These are phyloP conservation scores for Dreissena rostriformis DNA, from an alignment of 1,140 invertebrate species.

Conservation along the genomic window DNA sequence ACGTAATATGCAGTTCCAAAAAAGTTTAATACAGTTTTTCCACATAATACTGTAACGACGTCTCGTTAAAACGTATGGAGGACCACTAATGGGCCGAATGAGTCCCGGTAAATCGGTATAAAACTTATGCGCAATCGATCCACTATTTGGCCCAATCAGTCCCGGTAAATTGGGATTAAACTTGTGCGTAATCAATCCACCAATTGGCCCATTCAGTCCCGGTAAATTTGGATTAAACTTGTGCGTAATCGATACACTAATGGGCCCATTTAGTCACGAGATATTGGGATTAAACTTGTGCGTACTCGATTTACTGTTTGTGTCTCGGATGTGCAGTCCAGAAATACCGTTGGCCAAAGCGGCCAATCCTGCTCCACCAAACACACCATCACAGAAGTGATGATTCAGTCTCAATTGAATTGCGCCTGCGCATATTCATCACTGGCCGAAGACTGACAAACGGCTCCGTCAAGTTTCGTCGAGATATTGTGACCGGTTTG, in stretches of 20 bases:
- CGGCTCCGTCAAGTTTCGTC: constrained; percentile 53
- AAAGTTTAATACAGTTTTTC: neutral
- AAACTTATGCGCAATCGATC: constrained; percentile 18
- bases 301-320: constrained; percentile 8
- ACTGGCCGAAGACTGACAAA: constrained; percentile 48
- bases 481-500: constrained; percentile 55
- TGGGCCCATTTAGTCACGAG: neutral
- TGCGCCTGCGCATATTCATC: constrained; percentile 51
- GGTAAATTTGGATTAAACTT: constrained; percentile 49
- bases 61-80: constrained; percentile 25
- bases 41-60: constrained; percentile 59
- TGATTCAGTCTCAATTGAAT: constrained; percentile 37
- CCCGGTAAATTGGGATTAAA: neutral
- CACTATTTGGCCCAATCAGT: neutral
- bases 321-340: constrained; percentile 28
- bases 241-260: neutral
- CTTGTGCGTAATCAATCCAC: neutral
- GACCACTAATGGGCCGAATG: constrained; percentile 25
- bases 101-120: constrained; percentile 36
- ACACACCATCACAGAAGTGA: constrained; percentile 2
- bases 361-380: constrained; percentile 36
- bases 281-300: constrained; percentile 9
- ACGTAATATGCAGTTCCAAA: too few relatives aligned
- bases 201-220: constrained; percentile 37
- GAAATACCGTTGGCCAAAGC: constrained; percentile 34